Base-by-base conservation (phyloP, 2,113 vertebrate genomes). In the Heterochromis multidens region DNA sequence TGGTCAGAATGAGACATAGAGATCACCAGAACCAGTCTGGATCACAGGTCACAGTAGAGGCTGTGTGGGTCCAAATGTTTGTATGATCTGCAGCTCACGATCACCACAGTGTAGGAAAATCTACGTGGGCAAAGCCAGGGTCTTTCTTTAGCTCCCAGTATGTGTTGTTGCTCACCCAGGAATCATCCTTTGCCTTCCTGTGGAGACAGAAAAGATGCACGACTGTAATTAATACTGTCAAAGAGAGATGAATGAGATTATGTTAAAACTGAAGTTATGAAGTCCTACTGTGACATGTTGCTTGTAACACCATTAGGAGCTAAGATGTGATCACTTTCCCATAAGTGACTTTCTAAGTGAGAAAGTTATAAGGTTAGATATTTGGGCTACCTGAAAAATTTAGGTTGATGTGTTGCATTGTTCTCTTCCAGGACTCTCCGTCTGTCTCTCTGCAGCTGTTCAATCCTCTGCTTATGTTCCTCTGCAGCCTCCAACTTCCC, bases 121-220 rank as follows among this genome's bases (percentile, higher is more conserved):
- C 97, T 85, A 97, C 77, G 91, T 96, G 97, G 91, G 94, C 93
- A 91, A 99, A 99, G 59, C 97, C 97, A 67, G 95, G 96, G 21
- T 98, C 97, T 94, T 95, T 97, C 63, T 97, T 97, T 89, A 98
- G 95, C 81, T 98, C 97, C 97, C 98, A 97, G 93, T 99, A 99
- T 2, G 95, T 98, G 92, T 97, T 96, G 61, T 98, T 99, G 96
- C 97, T 98, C 91, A 98, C 96, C 98, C 98, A 99, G 14, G 96
- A 96, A 31, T 99, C 98, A 25, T 98, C 97, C 0, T 14, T 95
- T 72, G 97, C 97, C 95, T 97, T 99, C 93, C 98, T 99, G 92
- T 82, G 13, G 37, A 83, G 63, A 57, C 25, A 63, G 35, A 74
- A 54, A 74, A 31, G 46, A 54, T 0, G 4, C 27, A 74, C 37